A percentile compares a stretch with the other conserved stretches of the same genome.
These are phyloP conservation scores for Athalia rosae DNA, from an alignment of 2,888 invertebrate genomes.

Conservation along the genomic window DNA sequence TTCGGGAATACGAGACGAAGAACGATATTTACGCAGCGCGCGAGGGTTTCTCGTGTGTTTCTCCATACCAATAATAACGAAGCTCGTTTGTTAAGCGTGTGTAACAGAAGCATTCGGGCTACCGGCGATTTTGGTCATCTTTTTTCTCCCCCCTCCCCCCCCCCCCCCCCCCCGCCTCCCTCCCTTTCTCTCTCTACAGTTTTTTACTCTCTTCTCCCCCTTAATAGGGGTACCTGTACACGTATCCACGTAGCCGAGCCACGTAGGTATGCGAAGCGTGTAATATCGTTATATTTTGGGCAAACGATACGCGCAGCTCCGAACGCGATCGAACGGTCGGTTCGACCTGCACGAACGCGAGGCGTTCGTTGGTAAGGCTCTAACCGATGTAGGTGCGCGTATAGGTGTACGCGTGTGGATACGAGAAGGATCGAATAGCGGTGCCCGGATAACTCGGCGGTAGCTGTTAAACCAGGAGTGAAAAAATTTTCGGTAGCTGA, in stretches of 20 bases:
- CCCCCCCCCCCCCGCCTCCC: background rate
- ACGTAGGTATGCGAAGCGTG: too few species aligned
- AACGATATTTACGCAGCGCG: background rate
- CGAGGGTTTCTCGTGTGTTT: too few species aligned
- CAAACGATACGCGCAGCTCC: background rate
- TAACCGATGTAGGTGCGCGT: too few species aligned
- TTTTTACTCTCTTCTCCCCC: background rate
- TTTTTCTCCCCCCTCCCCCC: background rate
- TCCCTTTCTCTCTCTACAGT: background rate
- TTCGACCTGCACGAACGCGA: too few species aligned
- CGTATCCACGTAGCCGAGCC: constrained; percentile 31
- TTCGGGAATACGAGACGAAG: background rate
- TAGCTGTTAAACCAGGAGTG: constrained; percentile 69
- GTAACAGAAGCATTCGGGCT: constrained; percentile 24
- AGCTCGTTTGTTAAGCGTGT: constrained; percentile 2
- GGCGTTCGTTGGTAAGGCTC: too few species aligned
- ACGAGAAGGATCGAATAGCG: constrained; percentile 65
- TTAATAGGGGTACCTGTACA: constrained; percentile 21
- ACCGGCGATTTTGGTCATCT: constrained; percentile 12
- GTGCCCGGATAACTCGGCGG: constrained; percentile 54
- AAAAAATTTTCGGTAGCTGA: constrained; percentile 71
- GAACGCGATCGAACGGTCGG: background rate
- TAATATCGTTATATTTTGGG: background rate
- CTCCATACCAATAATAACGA: background rate
- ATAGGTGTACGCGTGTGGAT: background rate